Evolutionary conservation across 2,888 invertebrate species (phyloP).

Genomic region (Orthonychiurus folsomi): DNA sequence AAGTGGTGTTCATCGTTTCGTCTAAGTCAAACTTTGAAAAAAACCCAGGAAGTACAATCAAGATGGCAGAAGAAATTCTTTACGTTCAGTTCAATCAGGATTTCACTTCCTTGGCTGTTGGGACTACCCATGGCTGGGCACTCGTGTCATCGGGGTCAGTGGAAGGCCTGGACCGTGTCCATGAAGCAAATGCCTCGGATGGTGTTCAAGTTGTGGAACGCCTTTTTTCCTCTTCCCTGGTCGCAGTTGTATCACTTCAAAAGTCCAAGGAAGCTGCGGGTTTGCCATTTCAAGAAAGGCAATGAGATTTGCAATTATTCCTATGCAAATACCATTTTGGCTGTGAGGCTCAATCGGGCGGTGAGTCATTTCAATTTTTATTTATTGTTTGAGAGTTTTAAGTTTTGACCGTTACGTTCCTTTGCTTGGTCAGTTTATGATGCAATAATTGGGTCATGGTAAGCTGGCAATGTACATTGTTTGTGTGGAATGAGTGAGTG

Average conservation of each 20-base stretch:
- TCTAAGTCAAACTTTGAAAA: no score
- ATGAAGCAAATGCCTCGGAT: slow-evolving; percentile 52
- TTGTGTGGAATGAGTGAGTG: no score
- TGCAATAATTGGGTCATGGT: slow-evolving; percentile 1
- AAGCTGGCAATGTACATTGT: not conserved
- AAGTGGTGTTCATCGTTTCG: no score
- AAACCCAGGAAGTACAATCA: not conserved
- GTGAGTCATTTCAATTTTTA: slow-evolving; percentile 48
- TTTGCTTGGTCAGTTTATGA: no score
- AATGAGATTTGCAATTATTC: slow-evolving; percentile 97
- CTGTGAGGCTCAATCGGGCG: slow-evolving; percentile 88
- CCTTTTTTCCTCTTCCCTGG: slow-evolving; percentile 91
- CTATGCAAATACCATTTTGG: slow-evolving; percentile 87
- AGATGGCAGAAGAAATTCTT: slow-evolving; percentile 33
- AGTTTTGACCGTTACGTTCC: no score
- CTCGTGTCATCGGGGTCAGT: slow-evolving; percentile 29
- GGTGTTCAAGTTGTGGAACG: slow-evolving; percentile 88
- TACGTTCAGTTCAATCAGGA: slow-evolving; percentile 40
- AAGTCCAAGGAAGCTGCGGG: slow-evolving; percentile 85
- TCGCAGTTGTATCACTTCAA: slow-evolving; percentile 84
- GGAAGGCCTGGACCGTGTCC: slow-evolving; percentile 36
- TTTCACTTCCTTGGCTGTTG: slow-evolving; percentile 38
- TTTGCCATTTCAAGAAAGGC: slow-evolving; percentile 95
- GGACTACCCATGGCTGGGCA: slow-evolving; percentile 37
- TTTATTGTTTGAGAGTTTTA: not conserved